Base-by-base conservation (phyloP, 2,113 vertebrate genomes). In the Madoqua kirkii region DNA sequence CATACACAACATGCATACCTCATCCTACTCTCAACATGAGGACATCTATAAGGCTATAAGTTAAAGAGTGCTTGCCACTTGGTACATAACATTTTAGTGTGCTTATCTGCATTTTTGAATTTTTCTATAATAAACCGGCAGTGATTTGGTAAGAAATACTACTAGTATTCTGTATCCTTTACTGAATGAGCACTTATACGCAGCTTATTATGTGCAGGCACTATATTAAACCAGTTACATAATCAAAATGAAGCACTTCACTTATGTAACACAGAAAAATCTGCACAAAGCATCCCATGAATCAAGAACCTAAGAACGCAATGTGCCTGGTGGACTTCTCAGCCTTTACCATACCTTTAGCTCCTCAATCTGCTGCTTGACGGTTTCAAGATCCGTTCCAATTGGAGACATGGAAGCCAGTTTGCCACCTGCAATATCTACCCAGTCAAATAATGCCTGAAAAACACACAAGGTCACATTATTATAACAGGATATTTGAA, bases 381-480 rank as follows among this genome's bases (percentile, higher is more conserved):
- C 99, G n/a, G 99, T 99, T 98, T 99, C 99, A 97, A 99, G 99
- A 97, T 99, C 99, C 71, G 99, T 99, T 98, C 99, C 99, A 12
- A 99, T 99, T 31, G 99, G 99, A 92, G 99, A 99, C 99, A 99
- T 99, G 29, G 99, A 99, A 97, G 99, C 99, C 98, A 99, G 99
- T 98, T 99, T 99, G 98, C 98, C 98, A 92, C 99, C 99, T 94
- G 99, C 98, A 97, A 99, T 99, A 98, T 99, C 99, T 92, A 99
- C 99, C 99, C 99, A 99, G 99, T 99, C 99, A 98, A 99, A 99
- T 98, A 99, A 98, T 90, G 99, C 99, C 99, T 99, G 99, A 64
- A 98, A 98, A 98, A 97, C 76, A 98, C 71, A 97, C 54, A 60
- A 78, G 64, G n/a, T 7, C 29, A 55, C 1, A 4, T 98, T 57